Base-by-base conservation (phyloP, 2,797 vertebrate genomes). In the Notamacropus eugenii region DNA sequence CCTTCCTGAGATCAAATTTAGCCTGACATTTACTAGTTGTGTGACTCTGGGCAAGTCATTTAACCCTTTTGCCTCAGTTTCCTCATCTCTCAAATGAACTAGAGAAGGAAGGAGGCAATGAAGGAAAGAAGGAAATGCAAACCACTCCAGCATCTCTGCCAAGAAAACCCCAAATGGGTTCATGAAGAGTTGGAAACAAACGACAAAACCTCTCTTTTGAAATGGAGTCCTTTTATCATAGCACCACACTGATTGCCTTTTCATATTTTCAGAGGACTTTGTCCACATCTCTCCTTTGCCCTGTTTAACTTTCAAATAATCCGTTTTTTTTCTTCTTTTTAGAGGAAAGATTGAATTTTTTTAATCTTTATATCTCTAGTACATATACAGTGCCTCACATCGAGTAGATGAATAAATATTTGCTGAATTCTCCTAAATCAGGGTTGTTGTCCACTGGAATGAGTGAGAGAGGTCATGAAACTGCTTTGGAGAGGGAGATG, bases 401-500 rank as follows among this genome's bases (percentile, higher is more conserved):
- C 74, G 12, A 46, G 40, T 27, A 50, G 22, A 46, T 50, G 40
- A 87, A 50, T 87, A 50, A 87, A 87, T 28, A 87, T 87, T 87
- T 87, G 22, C 28, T 12, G 90, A 96, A 92, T 58, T 87, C 40
- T 92, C 93, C 62, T 93, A 90, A 14, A 5, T 40, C 90, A 91
- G 91, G 82, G 87, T 34, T 74, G 55, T 59, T 54, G 40, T 40
- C 95, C 94, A 62, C 93, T 10, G 92, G 56, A 90, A 91, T 59
- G 94, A 95, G 91, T 3, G 93, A 93, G 95, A 93, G 91, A 95
- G 59, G 40, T 46, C 40, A 82, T 46, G 74, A 82, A 24, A 82
- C 27, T 46, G 74, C 40, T 9, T 46, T 27, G 74, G 74, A 22
- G 22, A 82, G 74, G 22, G 22, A 82, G 8, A 82, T 10, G 74